These are phyloP conservation scores for Alexandromys fortis DNA, from an alignment of 2,113 vertebrate species.

Conservation along the genomic window DNA sequence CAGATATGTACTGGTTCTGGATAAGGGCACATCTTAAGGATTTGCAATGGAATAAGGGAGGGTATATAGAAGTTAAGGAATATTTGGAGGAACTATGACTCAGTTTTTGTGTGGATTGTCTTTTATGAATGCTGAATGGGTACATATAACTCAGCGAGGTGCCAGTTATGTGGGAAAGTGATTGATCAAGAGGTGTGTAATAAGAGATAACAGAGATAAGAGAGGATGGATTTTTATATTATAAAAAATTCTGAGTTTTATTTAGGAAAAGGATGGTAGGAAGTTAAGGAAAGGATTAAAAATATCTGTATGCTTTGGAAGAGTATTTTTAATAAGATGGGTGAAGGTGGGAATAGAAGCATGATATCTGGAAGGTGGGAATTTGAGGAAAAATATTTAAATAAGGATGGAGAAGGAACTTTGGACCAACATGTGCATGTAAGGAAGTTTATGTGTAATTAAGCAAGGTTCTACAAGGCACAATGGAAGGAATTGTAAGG, in stretches of 20 bases:
- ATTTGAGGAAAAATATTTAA: constrained; percentile 24
- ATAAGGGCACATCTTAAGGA: background rate
- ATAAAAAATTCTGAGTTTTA: constrained; percentile 36
- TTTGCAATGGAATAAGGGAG: constrained; percentile 33
- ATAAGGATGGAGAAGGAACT: constrained; percentile 25
- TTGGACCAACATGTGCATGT: background rate
- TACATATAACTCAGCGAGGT: background rate
- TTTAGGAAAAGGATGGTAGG: constrained; percentile 49
- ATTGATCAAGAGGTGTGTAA: background rate
- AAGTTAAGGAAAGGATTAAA: constrained; percentile 20
- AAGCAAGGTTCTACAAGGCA: constrained; percentile 27
- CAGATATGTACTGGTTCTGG: constrained; percentile 27
- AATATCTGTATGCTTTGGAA: constrained; percentile 43
- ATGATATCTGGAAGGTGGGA: background rate
- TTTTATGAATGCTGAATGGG: constrained; percentile 10
- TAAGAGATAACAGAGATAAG: background rate
- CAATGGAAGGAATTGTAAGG: background rate
- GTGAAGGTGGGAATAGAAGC: background rate
- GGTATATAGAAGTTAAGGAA: background rate
- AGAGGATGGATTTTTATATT: constrained; percentile 24
- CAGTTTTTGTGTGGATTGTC: background rate
- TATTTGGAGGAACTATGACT: constrained; percentile 6
- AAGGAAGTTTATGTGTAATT: constrained; percentile 10
- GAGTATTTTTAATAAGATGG: background rate
- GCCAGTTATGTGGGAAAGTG: background rate